Percentiles rank a stretch among this genome's conserved stretches.
phyloP scores from a whole-genome alignment of 2,113 vertebrate species.

The Sebastes schlegelii region DNA sequence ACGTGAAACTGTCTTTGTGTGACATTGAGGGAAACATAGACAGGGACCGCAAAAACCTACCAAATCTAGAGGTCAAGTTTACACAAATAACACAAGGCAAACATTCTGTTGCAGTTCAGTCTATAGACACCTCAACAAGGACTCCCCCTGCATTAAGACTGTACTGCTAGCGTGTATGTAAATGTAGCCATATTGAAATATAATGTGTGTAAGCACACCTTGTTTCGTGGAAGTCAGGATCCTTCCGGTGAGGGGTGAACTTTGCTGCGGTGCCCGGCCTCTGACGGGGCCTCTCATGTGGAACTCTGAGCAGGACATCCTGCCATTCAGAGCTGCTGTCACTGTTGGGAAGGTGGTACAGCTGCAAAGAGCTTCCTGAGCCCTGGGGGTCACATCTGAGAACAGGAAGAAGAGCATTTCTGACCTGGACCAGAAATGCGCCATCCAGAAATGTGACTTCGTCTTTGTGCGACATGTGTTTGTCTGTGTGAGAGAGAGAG shows the following conservation, averaged over 20 bases:
- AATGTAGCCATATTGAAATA: background rate
- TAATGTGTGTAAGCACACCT: conserved; percentile 9
- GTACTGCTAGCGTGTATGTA: background rate
- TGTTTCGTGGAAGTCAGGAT: conserved; percentile 15
- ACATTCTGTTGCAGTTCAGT: background rate
- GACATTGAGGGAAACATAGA: background rate
- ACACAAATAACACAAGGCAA: background rate
- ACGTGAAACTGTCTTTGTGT: background rate
- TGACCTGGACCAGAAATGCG: conserved; percentile 22
- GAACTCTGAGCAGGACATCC: conserved; percentile 90
- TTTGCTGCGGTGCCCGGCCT: conserved; percentile 72
- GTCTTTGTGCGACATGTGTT: conserved; percentile 16
- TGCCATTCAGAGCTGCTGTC: conserved; percentile 89
- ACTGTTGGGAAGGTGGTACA: conserved; percentile 85
- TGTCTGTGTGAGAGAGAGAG: conserved; percentile 8
- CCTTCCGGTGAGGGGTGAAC: conserved; percentile 78
- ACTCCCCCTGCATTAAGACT: background rate
- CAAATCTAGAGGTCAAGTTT: background rate
- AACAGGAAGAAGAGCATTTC: conserved; percentile 85
- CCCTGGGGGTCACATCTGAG: conserved; percentile 81
- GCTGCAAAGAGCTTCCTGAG: conserved; percentile 87
- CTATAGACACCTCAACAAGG: background rate
- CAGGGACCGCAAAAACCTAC: background rate
- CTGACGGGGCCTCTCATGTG: conserved; percentile 58
- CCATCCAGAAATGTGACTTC: background rate